A percentile compares a stretch with the other conserved stretches of the same genome.
These are phyloP conservation scores for Cervus canadensis DNA, from an alignment of 2,113 vertebrate genomes.

Conservation along the genomic window DNA sequence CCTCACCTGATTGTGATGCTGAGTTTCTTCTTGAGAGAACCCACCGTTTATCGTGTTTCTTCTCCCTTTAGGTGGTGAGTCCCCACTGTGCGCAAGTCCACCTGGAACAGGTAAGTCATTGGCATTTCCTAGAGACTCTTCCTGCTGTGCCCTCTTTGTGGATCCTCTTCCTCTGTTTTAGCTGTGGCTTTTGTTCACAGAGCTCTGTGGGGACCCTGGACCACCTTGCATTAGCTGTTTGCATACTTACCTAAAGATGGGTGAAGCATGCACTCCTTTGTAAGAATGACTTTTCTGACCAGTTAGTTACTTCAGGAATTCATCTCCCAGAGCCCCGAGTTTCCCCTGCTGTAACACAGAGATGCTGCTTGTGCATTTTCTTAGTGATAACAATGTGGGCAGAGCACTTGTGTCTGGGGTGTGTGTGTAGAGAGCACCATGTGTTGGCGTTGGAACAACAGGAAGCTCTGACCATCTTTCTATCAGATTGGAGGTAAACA, in stretches of 20 bases:
- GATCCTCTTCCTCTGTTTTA: not conserved
- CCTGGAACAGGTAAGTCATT: not conserved
- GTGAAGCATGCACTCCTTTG: fast-evolving
- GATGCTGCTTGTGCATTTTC: not conserved
- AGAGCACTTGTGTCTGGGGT: too few species aligned
- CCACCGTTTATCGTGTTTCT: not conserved
- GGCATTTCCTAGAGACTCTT: not conserved
- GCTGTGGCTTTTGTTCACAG: not conserved
- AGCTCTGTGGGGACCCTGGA: fast-evolving
- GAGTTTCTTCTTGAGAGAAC: not conserved
- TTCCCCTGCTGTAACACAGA: not conserved
- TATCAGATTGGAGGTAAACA: not conserved
- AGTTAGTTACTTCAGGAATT: not conserved
- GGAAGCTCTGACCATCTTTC: not conserved
- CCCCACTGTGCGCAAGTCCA: not conserved
- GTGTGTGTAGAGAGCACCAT: fast-evolving
- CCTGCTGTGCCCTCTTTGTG: not conserved
- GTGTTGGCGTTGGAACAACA: too few species aligned
- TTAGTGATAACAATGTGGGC: fast-evolving
- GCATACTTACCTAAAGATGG: not conserved
- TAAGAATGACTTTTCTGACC: not conserved
- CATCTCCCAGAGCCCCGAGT: not conserved
- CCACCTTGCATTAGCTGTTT: fast-evolving
- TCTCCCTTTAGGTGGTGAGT: not conserved
- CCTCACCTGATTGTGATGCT: fast-evolving